Evolutionary conservation across 1,140 invertebrate species (phyloP).

Genomic region (Saxidomus purpurata): DNA sequence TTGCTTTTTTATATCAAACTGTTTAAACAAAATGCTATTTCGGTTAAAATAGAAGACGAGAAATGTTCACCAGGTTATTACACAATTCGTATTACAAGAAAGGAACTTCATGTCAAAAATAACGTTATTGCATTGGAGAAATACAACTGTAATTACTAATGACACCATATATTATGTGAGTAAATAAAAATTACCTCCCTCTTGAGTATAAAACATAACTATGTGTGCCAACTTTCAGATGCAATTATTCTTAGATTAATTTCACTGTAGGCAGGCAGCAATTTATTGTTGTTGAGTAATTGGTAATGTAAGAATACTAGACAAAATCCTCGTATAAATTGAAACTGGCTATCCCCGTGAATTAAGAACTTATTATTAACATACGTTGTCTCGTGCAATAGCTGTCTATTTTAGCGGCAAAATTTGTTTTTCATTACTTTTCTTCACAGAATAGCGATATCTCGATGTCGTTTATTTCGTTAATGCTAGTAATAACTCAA

Average conservation of each 20-base stretch:
- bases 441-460: conserved; percentile 1
- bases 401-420: not conserved
- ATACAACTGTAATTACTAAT: too few species aligned
- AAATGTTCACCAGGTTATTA: too few species aligned
- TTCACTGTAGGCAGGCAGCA: not conserved
- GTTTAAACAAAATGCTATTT: too few species aligned
- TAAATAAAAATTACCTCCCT: too few species aligned
- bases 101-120: too few species aligned
- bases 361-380: not conserved
- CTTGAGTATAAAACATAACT: too few species aligned
- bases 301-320: not conserved
- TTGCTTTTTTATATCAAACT: too few species aligned
- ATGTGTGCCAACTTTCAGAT: not conserved
- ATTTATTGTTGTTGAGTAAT: not conserved
- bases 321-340: not conserved
- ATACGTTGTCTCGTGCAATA: not conserved
- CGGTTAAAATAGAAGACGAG: too few species aligned
- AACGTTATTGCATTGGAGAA: too few species aligned
- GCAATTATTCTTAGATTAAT: not conserved
- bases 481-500: conserved; percentile 6
- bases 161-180: too few species aligned
- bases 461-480: not conserved
- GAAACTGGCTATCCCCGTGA: not conserved
- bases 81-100: too few species aligned
- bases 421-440: conserved; percentile 15